A percentile compares a stretch with the other conserved stretches of the same genome.
phyloP scores from a whole-genome alignment of 2,113 vertebrate genomes.

The Myiagra hebetior region DNA sequence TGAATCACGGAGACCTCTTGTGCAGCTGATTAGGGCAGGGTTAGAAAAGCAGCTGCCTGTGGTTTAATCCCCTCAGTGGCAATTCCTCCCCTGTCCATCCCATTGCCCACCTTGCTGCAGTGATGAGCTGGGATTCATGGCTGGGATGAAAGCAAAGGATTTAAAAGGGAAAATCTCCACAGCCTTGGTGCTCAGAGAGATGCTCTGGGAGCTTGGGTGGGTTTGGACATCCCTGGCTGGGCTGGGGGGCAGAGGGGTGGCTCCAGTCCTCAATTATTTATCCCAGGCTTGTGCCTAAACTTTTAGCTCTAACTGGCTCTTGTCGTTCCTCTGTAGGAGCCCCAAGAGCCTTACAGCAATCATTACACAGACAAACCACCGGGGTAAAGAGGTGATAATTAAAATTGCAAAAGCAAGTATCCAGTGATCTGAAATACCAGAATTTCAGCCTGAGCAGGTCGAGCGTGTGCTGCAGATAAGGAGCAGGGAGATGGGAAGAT shows the following conservation, averaged over 20 bases:
- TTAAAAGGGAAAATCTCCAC: background rate
- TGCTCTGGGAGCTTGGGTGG: background rate
- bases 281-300: background rate
- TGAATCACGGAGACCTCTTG: background rate
- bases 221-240: background rate
- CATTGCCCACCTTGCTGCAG: background rate
- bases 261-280: background rate
- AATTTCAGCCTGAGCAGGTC: conserved; percentile 43
- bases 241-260: background rate
- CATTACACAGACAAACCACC: background rate
- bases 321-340: background rate
- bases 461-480: background rate
- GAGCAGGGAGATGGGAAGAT: background rate
- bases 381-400: background rate
- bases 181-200: background rate
- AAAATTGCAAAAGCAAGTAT: background rate
- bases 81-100: background rate
- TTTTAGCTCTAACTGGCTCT: background rate
- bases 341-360: background rate
- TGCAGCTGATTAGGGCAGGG: background rate
- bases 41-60: background rate
- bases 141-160: background rate
- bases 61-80: background rate
- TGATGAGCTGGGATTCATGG: fast-evolving
- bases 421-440: background rate